These are phyloP conservation scores for Psilanteris sp. DNA, from an alignment of 1,140 invertebrate genomes.

Conservation along the genomic window DNA sequence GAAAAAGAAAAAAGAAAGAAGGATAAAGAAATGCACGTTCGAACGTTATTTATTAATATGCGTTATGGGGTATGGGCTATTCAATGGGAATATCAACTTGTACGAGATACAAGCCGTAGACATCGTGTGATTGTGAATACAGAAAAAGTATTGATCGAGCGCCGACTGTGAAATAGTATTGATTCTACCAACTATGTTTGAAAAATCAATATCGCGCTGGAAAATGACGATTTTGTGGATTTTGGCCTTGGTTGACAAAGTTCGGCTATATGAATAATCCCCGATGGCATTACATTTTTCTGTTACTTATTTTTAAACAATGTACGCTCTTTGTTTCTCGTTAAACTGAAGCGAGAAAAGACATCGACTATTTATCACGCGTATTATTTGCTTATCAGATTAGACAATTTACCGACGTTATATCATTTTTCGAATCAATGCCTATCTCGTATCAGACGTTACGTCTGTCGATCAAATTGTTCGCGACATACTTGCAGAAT, in stretches of 20 bases:
- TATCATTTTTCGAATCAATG: slow-evolving; percentile 32
- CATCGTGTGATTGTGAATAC: slow-evolving; percentile 21
- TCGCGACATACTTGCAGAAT: neutral
- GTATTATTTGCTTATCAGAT: slow-evolving; percentile 51
- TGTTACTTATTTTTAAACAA: slow-evolving; percentile 22
- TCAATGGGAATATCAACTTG: no score
- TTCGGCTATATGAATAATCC: no score
- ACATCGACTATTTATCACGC: slow-evolving; percentile 35
- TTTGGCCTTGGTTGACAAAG: neutral
- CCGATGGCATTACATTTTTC: no score
- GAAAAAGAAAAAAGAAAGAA: no score
- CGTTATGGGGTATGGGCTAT: no score
- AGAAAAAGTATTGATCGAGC: slow-evolving; percentile 50
- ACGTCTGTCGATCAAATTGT: slow-evolving; percentile 31
- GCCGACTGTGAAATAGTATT: slow-evolving; percentile 41
- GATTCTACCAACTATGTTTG: slow-evolving; percentile 12
- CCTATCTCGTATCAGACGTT: slow-evolving; percentile 15
- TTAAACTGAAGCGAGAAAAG: slow-evolving; percentile 41
- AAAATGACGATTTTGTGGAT: slow-evolving; percentile 21
- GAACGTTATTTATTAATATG: no score
- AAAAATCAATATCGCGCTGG: slow-evolving; percentile 34
- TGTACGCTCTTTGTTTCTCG: slow-evolving; percentile 1
- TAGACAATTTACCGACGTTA: slow-evolving; percentile 37
- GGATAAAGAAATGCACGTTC: no score
- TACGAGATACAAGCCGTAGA: no score